Conservation (phyloP, 2,113 vertebrate species). For the Propithecus coquereli region DNA sequence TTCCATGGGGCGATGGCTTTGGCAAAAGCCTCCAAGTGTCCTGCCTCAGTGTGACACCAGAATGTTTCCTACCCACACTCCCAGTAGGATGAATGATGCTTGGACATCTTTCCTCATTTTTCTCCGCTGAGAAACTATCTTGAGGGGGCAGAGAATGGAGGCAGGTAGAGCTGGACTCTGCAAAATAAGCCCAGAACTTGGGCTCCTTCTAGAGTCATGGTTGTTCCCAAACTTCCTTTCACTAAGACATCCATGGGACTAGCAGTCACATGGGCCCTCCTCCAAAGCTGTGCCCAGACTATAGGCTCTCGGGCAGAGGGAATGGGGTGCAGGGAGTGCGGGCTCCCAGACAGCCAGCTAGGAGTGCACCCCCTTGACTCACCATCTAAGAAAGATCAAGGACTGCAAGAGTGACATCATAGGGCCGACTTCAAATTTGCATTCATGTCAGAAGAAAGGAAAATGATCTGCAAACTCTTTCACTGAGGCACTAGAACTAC, state of each 20-base stretch:
- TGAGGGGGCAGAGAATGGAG: background rate
- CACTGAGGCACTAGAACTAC: background rate
- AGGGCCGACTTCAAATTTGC: background rate
- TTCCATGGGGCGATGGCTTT: background rate
- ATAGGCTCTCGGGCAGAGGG: background rate
- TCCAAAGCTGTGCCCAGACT: background rate
- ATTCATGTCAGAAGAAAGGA: background rate
- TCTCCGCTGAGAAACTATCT: background rate
- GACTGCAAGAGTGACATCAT: background rate
- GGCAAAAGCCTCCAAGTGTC: background rate
- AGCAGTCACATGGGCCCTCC: background rate
- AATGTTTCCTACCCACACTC: no score
- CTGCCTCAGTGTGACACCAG: background rate
- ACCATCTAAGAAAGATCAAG: background rate
- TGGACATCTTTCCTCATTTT: background rate
- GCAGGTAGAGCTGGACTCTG: background rate
- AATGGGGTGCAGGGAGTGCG: accelerated
- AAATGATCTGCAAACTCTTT: background rate
- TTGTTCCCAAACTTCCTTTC: background rate
- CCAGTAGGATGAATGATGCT: background rate
- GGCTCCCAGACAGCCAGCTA: background rate
- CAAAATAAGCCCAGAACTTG: background rate
- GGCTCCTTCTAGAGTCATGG: background rate
- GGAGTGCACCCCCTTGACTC: background rate
- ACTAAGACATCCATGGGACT: accelerated